phyloP scores from a whole-genome alignment of 1,140 invertebrate species.

The Drosophila trapezifrons region DNA sequence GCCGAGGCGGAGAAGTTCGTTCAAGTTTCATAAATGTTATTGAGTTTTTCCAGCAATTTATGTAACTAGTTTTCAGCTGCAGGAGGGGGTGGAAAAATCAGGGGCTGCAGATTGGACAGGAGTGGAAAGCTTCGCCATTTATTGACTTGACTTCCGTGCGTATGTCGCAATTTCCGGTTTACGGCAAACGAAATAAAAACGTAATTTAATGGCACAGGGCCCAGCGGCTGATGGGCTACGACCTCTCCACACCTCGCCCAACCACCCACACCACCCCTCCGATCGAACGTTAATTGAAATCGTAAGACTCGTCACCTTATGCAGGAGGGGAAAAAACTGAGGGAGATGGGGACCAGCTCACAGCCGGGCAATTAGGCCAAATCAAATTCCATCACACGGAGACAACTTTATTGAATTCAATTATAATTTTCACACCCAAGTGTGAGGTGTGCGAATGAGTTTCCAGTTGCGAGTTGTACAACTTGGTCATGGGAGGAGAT shows the following conservation, averaged over 20 bases:
- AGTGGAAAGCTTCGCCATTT: constrained; percentile 58
- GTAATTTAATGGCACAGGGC: constrained; percentile 71
- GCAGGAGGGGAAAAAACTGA: constrained; percentile 6
- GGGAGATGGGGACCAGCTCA: neutral
- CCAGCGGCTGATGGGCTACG: constrained; percentile 35
- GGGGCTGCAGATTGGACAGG: neutral
- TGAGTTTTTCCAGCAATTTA: constrained; percentile 66
- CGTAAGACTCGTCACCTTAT: constrained; percentile 74
- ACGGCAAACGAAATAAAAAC: constrained; percentile 82
- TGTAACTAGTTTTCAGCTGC: constrained; percentile 64
- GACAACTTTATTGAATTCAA: constrained; percentile 81
- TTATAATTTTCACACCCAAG: constrained; percentile 77
- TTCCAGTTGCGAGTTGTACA: constrained; percentile 24
- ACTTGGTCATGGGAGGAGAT: constrained; percentile 24
- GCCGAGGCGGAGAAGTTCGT: constrained; percentile 25
- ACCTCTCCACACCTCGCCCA: constrained; percentile 9
- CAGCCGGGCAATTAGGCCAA: constrained; percentile 58
- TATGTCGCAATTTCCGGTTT: constrained; percentile 81
- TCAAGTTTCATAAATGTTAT: constrained; percentile 81
- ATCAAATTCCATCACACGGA: constrained; percentile 40
- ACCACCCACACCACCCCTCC: constrained; percentile 3
- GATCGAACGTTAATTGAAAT: constrained; percentile 67
- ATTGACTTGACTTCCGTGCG: constrained; percentile 81
- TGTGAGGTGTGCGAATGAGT: constrained; percentile 51
- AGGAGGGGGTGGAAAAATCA: neutral